Conservation (phyloP, 2,113 vertebrate genomes). For the Diadophis punctatus region DNA sequence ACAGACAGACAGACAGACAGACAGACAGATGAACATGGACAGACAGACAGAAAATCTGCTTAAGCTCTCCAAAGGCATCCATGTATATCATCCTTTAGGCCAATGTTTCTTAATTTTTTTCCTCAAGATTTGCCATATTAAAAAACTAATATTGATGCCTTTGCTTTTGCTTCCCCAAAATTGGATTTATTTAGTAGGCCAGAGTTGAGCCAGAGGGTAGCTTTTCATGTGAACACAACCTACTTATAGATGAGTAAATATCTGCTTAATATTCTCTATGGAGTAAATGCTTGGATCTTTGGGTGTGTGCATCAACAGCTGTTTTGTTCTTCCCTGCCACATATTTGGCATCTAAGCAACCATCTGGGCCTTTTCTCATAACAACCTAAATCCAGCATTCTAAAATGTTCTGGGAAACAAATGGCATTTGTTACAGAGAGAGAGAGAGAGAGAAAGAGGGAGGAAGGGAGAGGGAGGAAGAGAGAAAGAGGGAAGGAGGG, state of each 20-base stretch:
- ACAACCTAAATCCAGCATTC: not conserved
- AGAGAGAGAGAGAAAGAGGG: not conserved
- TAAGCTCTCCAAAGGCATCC: not conserved
- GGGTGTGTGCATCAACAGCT: not conserved
- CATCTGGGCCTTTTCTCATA: not conserved
- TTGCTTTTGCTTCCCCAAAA: not conserved
- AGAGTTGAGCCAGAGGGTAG: not conserved
- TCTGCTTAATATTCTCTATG: not conserved
- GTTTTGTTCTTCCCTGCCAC: not conserved
- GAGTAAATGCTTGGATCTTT: not conserved
- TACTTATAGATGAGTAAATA: not conserved
- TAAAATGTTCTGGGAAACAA: not conserved
- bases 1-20: fast-evolving
- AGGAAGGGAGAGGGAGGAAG: not conserved
- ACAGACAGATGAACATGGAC: too few relatives aligned
- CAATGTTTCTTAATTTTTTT: not conserved
- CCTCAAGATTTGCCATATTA: not conserved
- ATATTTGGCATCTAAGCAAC: not conserved
- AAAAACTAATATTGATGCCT: not conserved
- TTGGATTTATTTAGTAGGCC: not conserved
- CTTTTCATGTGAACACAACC: not conserved
- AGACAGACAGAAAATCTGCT: not conserved
- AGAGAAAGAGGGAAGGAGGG: not conserved
- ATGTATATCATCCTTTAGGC: not conserved
- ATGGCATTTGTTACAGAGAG: not conserved